phyloP scores from a whole-genome alignment of 2,797 vertebrate genomes.

The Acrossocheilus wenchowensis region DNA sequence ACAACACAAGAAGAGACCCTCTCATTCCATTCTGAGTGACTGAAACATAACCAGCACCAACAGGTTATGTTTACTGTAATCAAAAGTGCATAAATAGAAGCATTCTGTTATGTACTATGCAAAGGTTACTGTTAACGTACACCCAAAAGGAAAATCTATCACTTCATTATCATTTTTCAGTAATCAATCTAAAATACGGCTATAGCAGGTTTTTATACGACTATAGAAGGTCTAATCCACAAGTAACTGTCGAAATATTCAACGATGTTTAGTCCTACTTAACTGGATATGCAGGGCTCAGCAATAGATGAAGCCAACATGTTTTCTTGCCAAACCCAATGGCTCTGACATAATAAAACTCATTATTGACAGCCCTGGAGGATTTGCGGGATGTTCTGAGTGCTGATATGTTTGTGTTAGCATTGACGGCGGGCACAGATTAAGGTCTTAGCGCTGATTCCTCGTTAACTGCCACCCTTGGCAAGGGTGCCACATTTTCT shows the following conservation, averaged over 20 bases:
- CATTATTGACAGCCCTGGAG: conserved; percentile 1
- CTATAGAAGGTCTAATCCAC: neutral
- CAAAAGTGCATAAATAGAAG: conserved; percentile 42
- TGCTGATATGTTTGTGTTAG: conserved; percentile 36
- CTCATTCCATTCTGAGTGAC: conserved; percentile 13
- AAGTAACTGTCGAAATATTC: conserved; percentile 25
- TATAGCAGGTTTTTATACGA: neutral
- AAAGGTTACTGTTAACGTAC: conserved; percentile 24
- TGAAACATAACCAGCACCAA: conserved; percentile 26
- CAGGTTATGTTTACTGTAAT: conserved; percentile 49
- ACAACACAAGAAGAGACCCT: neutral
- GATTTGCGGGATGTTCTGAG: conserved; percentile 7
- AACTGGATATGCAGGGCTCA: conserved; percentile 1
- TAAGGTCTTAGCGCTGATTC: conserved; percentile 54
- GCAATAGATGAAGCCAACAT: conserved; percentile 2
- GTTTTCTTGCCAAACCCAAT: conserved; percentile 25
- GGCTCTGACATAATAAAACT: conserved; percentile 8
- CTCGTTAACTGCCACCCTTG: conserved; percentile 59
- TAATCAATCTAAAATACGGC: neutral
- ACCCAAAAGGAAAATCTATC: neutral
- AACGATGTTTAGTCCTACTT: neutral
- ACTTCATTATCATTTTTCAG: neutral
- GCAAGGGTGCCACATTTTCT: conserved; percentile 51
- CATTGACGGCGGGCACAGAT: conserved; percentile 6
- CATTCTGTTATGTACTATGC: conserved; percentile 38